Percentiles rank a stretch among this genome's conserved stretches.
These are phyloP conservation scores for Frieseomelitta varia DNA, from an alignment of 1,140 invertebrate species.

Conservation along the genomic window DNA sequence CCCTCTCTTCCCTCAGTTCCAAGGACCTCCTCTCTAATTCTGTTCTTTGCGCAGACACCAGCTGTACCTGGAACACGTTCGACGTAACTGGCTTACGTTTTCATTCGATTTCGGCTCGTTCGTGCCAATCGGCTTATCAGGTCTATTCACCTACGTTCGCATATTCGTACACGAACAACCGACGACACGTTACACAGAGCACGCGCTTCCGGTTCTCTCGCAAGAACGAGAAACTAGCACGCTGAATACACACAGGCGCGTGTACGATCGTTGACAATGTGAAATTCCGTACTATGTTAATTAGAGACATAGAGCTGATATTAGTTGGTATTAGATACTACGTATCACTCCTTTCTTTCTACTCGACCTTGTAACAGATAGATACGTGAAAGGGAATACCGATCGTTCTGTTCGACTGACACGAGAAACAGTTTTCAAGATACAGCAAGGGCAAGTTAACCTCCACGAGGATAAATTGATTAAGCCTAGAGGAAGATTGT, in stretches of 20 bases:
- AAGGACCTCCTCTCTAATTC: slow-evolving; percentile 92
- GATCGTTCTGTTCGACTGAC: neutral
- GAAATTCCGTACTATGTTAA: neutral
- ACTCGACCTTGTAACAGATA: slow-evolving; percentile 15
- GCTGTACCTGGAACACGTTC: slow-evolving; percentile 84
- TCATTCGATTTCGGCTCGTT: neutral
- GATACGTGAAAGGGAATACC: slow-evolving; percentile 5
- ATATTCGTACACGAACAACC: neutral
- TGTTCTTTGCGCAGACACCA: slow-evolving; percentile 91
- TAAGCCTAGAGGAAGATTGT: neutral
- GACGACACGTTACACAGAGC: neutral
- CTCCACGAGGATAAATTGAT: neutral
- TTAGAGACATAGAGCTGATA: neutral
- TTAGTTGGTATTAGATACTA: neutral
- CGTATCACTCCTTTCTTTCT: neutral
- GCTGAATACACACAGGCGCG: too few relatives aligned
- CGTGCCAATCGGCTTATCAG: neutral
- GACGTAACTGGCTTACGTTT: neutral
- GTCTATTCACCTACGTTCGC: neutral
- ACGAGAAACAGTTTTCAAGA: neutral
- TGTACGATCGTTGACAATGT: neutral
- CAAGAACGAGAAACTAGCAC: neutral
- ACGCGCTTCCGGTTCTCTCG: slow-evolving; percentile 1
- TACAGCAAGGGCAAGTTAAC: neutral
- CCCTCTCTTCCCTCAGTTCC: slow-evolving; percentile 89